These are phyloP conservation scores for Bos indicus DNA, from an alignment of 2,113 vertebrate genomes.

Conservation along the genomic window DNA sequence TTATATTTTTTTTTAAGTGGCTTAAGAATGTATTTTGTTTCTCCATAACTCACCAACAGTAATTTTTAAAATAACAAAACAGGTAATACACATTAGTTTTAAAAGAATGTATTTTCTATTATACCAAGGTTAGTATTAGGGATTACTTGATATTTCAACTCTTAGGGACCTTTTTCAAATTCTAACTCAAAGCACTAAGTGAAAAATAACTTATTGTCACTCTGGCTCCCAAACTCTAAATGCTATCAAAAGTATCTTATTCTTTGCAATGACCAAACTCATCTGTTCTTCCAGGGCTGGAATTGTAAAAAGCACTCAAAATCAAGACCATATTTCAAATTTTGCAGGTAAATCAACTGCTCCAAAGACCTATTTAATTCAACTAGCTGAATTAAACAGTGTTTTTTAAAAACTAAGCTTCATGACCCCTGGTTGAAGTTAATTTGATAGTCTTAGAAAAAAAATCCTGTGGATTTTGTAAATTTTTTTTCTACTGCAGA, in stretches of 20 bases:
- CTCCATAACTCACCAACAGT: neutral
- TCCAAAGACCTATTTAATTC: slow-evolving; percentile 24
- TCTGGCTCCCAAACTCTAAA: slow-evolving; percentile 18
- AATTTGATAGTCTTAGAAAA: slow-evolving; percentile 6
- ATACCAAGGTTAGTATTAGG: neutral
- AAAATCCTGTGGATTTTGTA: neutral
- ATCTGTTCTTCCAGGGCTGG: neutral
- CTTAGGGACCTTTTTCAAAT: slow-evolving; percentile 25
- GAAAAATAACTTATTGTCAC: slow-evolving; percentile 37
- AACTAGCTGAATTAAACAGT: neutral
- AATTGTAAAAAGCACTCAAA: neutral
- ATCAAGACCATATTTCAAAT: neutral
- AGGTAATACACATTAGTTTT: neutral
- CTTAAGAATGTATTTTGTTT: slow-evolving; percentile 34
- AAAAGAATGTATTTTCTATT: slow-evolving; percentile 32
- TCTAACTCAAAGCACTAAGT: slow-evolving; percentile 15
- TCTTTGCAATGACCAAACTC: slow-evolving; percentile 27
- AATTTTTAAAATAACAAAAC: slow-evolving; percentile 23
- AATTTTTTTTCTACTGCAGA: neutral
- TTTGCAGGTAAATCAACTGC: slow-evolving; percentile 1
- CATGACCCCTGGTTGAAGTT: slow-evolving; percentile 4
- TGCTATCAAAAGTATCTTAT: neutral
- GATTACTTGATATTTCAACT: neutral
- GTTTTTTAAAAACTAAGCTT: neutral
- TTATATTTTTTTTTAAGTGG: neutral